Evolutionary conservation across 2,797 vertebrate genomes (phyloP), one percentile per base, ranked within the genome.

Genomic region (Synaphobranchus kaupii): DNA sequence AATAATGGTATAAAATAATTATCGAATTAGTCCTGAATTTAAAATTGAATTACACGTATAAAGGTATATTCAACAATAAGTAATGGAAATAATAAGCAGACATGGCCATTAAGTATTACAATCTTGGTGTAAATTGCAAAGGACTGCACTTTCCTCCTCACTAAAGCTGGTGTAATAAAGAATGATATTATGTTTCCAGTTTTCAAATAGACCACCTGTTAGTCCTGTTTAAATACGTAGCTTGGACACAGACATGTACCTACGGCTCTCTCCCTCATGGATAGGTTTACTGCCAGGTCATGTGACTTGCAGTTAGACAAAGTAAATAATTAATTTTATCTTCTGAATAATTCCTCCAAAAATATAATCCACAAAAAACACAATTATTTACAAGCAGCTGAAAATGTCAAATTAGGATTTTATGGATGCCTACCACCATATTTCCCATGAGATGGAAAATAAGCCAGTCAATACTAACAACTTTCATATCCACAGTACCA

Each of bases 71-170:
- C 84, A 90, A 68, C 68, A 73, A 84, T 85, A 90, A 50, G 66
- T 85, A 22, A 83, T 56, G 89, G 34, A 28, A 71, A 88, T 86
- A 85, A 90, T 87, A 50, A 86, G 58, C 90, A 87, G 52, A 85
- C 89, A 88, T 76, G 76, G 91, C 66, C 92, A 93, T 90, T 88
- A 91, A 87, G 92, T 81, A 91, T 83, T 39, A 8, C 39, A 28
- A 88, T 90, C 88, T 84, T 84, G 28, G 0, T 34, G 81, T 88
- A 90, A 92, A 93, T 90, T 91, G 90, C 92, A 89, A 93, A 88
- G 88, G 87, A 87, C 90, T 89, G 87, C 83, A 89, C 92, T 93
- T 82, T 91, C 88, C 90, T 92, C 47, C 83, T 86, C 78, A 87
- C 76, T 89, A 88, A 90, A 89, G 56, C 50, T 28, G 58, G 87